Evolutionary conservation across 2,888 invertebrate genomes (phyloP), one percentile per base, ranked within the genome.

Genomic region (Oligia latruncula): DNA sequence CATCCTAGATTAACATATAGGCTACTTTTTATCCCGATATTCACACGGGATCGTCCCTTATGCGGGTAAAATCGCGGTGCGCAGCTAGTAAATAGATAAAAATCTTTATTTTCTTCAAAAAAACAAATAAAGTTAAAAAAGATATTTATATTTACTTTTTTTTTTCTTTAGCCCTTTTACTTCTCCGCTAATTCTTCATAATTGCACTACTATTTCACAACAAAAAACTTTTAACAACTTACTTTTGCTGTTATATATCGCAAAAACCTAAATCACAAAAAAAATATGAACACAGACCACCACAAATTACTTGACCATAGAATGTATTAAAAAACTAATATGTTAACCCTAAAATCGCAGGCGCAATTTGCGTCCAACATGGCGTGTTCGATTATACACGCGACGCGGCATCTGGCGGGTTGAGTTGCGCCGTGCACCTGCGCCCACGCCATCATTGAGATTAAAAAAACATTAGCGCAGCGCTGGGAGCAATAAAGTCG

Each of bases 351-450:
- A 90, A 89, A 89, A 88, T 90, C 86, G 86, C 89, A 67, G 71
- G 68, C 86, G 83, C 90, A 90, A 89, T 88, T 90, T 87, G 84
- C 86, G 74, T 58, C 65, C 87, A 90, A 88, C 86, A 89, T 89
- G 89, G 83, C 90, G 90, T 84, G 87, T 79, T 83, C 90, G 82
- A 89, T 89, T 88, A 86, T 78, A 87, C 90, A 90, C 90, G 90
- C 90, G 90, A 90, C 84, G 76, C 77, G 82, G 87, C 90, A 90
- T 90, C 84, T 90, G 90, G 87, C 79, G 66, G 84, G 83, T 81
- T 74, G 70, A 35, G 72, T 74, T 77, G 82, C 55, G 29, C 60
- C 20, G 9, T 77, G 80, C 90, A 90, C 90, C 90, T 90, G 90
- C 90, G 89, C 86, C 81, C 71, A 80, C 87, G 90, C 89, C 58